Percentiles rank a stretch among this genome's conserved stretches.
Conservation (phyloP, 2,888 invertebrate genomes). For the Cosmia trapezina region DNA sequence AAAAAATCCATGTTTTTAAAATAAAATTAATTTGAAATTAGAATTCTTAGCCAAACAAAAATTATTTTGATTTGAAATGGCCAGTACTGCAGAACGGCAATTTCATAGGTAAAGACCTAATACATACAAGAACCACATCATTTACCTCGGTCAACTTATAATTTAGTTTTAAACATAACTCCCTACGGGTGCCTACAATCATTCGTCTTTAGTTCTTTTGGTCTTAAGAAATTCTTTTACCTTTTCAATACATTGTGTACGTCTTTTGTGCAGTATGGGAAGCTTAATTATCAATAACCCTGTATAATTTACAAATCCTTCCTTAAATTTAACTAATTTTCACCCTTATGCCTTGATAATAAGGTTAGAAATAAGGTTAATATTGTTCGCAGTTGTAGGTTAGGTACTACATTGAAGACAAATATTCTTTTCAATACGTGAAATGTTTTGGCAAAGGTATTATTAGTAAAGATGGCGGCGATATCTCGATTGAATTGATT, state of each 20-base stretch:
- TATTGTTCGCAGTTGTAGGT: not conserved
- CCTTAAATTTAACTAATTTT: conserved; percentile 23
- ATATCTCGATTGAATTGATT: conserved; percentile 69
- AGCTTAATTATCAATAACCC: conserved; percentile 53
- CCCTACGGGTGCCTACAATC: conserved; percentile 15
- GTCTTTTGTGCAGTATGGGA: conserved; percentile 41
- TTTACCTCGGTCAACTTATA: conserved; percentile 28
- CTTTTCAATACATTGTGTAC: conserved; percentile 21
- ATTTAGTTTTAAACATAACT: conserved; percentile 17
- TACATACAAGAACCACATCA: not conserved
- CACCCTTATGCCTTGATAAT: not conserved
- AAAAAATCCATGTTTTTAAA: too few species aligned
- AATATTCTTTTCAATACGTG: conserved; percentile 70
- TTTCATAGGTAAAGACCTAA: too few species aligned
- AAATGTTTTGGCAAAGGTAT: conserved; percentile 77
- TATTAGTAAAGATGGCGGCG: conserved; percentile 72
- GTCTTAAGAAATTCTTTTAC: conserved; percentile 11
- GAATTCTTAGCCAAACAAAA: too few species aligned
- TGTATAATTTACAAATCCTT: conserved; percentile 49
- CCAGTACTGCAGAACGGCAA: too few species aligned
- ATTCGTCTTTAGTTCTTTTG: conserved; percentile 6
- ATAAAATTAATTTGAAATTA: too few species aligned
- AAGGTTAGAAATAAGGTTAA: conserved; percentile 15
- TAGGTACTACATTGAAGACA: conserved; percentile 40
- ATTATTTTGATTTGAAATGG: too few species aligned